These are phyloP conservation scores for Acrossocheilus wenchowensis DNA, from an alignment of 2,797 vertebrate genomes.

Conservation along the genomic window DNA sequence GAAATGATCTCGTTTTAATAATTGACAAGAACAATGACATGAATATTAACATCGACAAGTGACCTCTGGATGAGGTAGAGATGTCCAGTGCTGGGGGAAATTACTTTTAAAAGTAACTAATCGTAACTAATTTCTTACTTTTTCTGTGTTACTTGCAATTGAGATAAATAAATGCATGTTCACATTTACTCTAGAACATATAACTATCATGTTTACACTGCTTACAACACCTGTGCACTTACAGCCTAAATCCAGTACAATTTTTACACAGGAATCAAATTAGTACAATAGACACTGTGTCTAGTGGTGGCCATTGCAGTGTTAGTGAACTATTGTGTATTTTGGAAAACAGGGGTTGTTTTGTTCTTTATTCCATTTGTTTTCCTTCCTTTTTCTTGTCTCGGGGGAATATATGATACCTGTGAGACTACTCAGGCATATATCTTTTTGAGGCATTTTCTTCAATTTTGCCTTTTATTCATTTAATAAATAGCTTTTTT, in stretches of 20 bases:
- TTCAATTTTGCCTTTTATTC: background rate
- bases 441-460: background rate
- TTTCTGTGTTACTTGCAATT: background rate
- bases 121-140: background rate
- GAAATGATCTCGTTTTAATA: slow-evolving; percentile 29
- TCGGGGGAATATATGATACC: slow-evolving; percentile 62
- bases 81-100: background rate
- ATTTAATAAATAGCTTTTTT: background rate
- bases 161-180: background rate
- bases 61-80: background rate
- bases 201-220: background rate
- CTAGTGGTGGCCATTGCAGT: slow-evolving; percentile 1
- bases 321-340: slow-evolving; percentile 52
- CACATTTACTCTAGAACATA: background rate
- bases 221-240: background rate
- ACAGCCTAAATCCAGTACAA: background rate
- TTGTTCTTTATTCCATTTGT: slow-evolving; percentile 57
- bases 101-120: background rate
- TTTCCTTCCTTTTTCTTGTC: slow-evolving; percentile 54
- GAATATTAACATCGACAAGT: background rate
- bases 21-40: background rate
- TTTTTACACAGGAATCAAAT: background rate
- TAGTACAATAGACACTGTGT: too few relatives aligned
- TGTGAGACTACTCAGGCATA: slow-evolving; percentile 52
- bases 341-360: slow-evolving; percentile 74